Conservation (phyloP, 2,113 vertebrate species). For the Motacilla tschutschensis region DNA sequence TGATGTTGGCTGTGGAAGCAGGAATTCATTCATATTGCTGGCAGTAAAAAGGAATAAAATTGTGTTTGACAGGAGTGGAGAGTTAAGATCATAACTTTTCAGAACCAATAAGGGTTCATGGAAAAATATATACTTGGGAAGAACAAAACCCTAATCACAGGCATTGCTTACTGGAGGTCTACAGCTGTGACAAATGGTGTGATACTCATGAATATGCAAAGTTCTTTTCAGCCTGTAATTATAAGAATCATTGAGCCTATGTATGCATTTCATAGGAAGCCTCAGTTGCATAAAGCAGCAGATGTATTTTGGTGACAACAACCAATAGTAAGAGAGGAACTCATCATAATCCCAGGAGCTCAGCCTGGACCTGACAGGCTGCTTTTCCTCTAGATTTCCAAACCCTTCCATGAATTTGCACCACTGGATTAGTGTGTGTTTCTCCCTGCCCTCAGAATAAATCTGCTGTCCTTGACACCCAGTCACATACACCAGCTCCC, state of each 20-base stretch:
- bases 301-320: conserved; percentile 49
- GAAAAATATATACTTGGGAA: conserved; percentile 60
- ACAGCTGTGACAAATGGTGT: conserved; percentile 64
- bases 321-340: conserved; percentile 20
- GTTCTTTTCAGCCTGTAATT: conserved; percentile 57
- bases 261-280: conserved; percentile 42
- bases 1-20: conserved; percentile 35
- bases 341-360: not conserved
- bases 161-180: conserved; percentile 55
- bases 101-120: conserved; percentile 57
- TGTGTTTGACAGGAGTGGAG: conserved; percentile 59
- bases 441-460: not conserved
- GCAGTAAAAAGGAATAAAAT: conserved; percentile 52
- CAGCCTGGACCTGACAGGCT: not conserved
- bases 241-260: conserved; percentile 50
- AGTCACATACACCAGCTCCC: not conserved
- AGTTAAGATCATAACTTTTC: conserved; percentile 67
- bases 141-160: conserved; percentile 62
- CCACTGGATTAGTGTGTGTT: not conserved
- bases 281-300: conserved; percentile 40
- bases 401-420: not conserved
- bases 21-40: conserved; percentile 51
- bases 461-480: not conserved
- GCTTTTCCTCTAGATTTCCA: not conserved
- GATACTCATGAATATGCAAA: conserved; percentile 61